Conservation (phyloP, 1,140 invertebrate genomes). For the Sesamia nonagrioides region DNA sequence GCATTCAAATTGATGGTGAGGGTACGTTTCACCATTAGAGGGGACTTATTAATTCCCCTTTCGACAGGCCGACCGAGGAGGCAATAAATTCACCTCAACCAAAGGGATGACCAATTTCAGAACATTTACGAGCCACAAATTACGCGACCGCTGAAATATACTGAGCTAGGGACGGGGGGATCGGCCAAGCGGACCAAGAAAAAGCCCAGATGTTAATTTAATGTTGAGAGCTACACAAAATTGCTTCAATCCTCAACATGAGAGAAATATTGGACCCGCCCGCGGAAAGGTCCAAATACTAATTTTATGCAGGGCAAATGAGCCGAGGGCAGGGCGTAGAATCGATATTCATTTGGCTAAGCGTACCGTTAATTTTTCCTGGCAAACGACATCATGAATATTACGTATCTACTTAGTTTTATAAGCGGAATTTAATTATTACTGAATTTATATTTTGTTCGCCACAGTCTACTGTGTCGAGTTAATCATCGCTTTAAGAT, state of each 20-base stretch:
- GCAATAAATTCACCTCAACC: conserved; percentile 87
- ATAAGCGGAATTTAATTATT: conserved; percentile 52
- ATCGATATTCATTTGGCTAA: conserved; percentile 82
- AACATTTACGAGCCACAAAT: conserved; percentile 88
- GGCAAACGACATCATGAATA: conserved; percentile 74
- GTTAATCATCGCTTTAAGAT: conserved; percentile 8
- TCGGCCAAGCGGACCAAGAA: conserved; percentile 75
- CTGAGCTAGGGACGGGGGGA: conserved; percentile 73
- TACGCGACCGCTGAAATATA: conserved; percentile 87
- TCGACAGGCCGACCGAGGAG: conserved; percentile 86
- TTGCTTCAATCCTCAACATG: conserved; percentile 80
- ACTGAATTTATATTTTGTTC: conserved; percentile 48
- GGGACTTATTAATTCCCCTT: conserved; percentile 87
- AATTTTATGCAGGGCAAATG: conserved; percentile 84
- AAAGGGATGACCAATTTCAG: conserved; percentile 88
- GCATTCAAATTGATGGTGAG: conserved; percentile 87
- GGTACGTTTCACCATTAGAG: conserved; percentile 87
- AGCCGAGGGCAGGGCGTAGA: conserved; percentile 66
- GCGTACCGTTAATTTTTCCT: conserved; percentile 74
- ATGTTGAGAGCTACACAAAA: conserved; percentile 77
- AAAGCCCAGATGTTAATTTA: conserved; percentile 74
- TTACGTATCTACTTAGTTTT: conserved; percentile 60
- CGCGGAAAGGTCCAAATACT: conserved; percentile 75
- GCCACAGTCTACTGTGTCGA: conserved; percentile 28
- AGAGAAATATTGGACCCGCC: conserved; percentile 76